Evolutionary conservation across 2,888 invertebrate genomes (phyloP), one percentile per base, ranked within the genome.

Genomic region (Parelbella ahira): DNA sequence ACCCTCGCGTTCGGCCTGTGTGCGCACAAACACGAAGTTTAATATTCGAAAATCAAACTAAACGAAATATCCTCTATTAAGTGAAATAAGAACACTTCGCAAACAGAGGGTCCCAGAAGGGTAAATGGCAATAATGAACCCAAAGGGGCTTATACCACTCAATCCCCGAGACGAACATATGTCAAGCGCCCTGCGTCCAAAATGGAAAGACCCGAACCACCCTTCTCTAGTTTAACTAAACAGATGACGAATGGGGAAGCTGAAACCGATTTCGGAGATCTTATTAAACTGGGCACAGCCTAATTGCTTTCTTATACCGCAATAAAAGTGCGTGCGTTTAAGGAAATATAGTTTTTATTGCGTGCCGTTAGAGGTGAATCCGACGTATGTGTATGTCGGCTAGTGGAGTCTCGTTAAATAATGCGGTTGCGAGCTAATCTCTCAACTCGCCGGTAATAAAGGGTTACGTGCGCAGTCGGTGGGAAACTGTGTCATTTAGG

Each of bases 131-230:
- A 77, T 82, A 83, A 83, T 82, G 75, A 78, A 69, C 71, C 72
- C 71, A 70, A 72, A 73, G 75, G 78, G 83, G 82, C 77, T 83
- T 82, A 80, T 68, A 69, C 71, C 78, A 78, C 76, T 79, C 81
- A 66, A 75, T 72, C 76, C 78, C 80, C 68, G 68, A 60, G 64
- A 66, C 58, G 63, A 80, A 76, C 83, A 81, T 83, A 84, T 83
- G 83, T 82, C 83, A 76, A 64, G 56, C 70, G 60, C 60, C 62
- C 64, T 58, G 52, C 56, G 50, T 56, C 71, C 67, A 60, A 38
- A 42, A 12, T 47, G 43, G 23, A 24, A 2, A 51, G 59, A 62
- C 41, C 65, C 4, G 50, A 39, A 52, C 32, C 47, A 45, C 46
- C 48, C 58, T 51, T 51, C 41, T 42, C 32, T n/a, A 21, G 11